Evolutionary conservation across 2,113 vertebrate genomes (phyloP).

Genomic region (Trachemys scripta): DNA sequence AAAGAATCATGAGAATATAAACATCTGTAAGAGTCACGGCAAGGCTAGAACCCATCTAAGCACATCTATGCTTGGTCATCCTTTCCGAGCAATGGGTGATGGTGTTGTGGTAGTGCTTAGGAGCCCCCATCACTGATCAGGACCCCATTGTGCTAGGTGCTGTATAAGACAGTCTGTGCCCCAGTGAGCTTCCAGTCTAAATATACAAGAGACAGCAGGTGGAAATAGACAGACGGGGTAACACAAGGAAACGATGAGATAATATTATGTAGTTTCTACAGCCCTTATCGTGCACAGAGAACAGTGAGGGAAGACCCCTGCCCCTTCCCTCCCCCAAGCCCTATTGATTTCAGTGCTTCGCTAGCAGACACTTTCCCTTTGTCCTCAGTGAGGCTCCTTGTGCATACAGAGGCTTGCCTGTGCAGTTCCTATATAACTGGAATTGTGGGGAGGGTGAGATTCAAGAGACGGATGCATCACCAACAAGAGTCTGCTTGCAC

Average conservation of each 20-base stretch:
- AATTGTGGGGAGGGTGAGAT: background rate
- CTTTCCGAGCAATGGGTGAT: background rate
- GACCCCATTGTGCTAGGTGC: background rate
- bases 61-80: background rate
- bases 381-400: background rate
- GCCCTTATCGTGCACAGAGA: background rate
- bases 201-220: fast-evolving
- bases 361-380: background rate
- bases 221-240: background rate
- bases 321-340: background rate
- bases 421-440: background rate
- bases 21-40: background rate
- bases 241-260: background rate
- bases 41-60: background rate
- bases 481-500: background rate
- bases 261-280: background rate
- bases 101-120: background rate
- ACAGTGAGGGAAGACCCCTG: background rate
- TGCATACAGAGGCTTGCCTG: background rate
- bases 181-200: background rate
- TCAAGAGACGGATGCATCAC: fast-evolving
- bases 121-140: background rate
- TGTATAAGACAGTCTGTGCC: background rate
- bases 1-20: background rate
- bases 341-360: background rate